These are phyloP conservation scores for Clarias laeviceps DNA, from an alignment of 2,797 vertebrate species.

Conservation along the genomic window DNA sequence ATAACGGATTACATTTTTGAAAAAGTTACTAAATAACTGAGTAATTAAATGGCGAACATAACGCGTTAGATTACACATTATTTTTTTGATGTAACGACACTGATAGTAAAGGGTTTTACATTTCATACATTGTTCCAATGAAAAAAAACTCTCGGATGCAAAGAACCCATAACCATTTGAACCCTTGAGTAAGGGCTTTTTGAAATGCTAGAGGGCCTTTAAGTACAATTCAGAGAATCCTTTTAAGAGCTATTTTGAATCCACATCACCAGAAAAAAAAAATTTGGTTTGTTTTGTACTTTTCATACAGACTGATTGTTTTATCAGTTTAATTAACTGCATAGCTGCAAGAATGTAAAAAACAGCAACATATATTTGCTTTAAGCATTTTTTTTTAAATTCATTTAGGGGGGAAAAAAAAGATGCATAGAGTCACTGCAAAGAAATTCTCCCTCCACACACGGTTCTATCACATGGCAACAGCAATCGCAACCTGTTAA, in stretches of 20 bases:
- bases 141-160: background rate
- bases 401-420: too few relatives aligned
- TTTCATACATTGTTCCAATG: background rate
- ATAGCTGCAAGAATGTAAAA: background rate
- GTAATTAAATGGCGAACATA: too few relatives aligned
- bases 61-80: too few relatives aligned
- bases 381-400: background rate
- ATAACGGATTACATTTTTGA: too few relatives aligned
- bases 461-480: constrained; percentile 45
- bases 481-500: constrained; percentile 54
- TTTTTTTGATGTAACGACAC: too few relatives aligned
- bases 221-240: constrained; percentile 27
- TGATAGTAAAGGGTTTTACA: background rate
- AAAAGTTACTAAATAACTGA: too few relatives aligned
- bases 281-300: too few relatives aligned
- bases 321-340: background rate
- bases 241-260: constrained; percentile 50
- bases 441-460: constrained; percentile 44
- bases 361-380: background rate
- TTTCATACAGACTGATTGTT: background rate
- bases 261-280: background rate
- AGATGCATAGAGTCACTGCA: background rate
- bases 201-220: background rate
- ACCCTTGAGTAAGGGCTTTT: background rate
- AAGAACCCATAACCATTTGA: background rate